Conservation (phyloP, 2,888 invertebrate species). For the Brachypterus glaber region DNA sequence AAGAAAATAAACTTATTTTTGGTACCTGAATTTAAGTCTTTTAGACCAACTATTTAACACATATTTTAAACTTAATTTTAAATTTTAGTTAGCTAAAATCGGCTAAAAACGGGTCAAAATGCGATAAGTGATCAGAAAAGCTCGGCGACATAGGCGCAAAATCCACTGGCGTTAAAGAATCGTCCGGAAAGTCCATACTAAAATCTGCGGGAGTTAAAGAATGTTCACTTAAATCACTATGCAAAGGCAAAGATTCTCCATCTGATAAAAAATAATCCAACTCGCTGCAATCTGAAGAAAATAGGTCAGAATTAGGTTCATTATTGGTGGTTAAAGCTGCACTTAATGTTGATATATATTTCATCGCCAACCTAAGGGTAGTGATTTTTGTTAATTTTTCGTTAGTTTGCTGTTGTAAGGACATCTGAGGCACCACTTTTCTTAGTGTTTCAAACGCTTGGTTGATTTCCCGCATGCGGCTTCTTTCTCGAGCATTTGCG, state of each 20-base stretch:
- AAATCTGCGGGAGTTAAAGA: constrained; percentile 38
- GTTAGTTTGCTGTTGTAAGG: constrained; percentile 35
- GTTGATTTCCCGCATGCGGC: constrained; percentile 60
- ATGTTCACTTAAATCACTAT: constrained; percentile 35
- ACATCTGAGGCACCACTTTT: constrained; percentile 46
- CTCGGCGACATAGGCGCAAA: constrained; percentile 36
- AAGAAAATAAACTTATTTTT: too few relatives aligned
- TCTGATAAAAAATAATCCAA: constrained; percentile 46
- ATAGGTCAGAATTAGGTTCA: constrained; percentile 20
- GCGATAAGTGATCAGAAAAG: constrained; percentile 33
- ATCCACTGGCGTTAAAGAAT: constrained; percentile 35
- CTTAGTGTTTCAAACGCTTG: constrained; percentile 55
- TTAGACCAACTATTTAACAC: too few relatives aligned
- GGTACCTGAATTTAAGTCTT: too few relatives aligned
- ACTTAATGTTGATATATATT: constrained; percentile 50
- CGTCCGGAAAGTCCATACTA: constrained; percentile 35
- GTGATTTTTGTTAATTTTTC: constrained; percentile 59
- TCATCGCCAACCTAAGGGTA: constrained; percentile 55
- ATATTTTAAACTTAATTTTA: too few relatives aligned
- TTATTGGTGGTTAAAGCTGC: constrained; percentile 31
- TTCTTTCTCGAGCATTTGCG: constrained; percentile 57
- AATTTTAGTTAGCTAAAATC: constrained; percentile 30
- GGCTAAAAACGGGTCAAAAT: constrained; percentile 35
- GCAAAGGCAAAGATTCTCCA: constrained; percentile 36
- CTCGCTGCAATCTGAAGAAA: constrained; percentile 38